Percentiles rank a stretch among this genome's conserved stretches.
Evolutionary conservation across 2,113 vertebrate species (phyloP).

Genomic region (Hemibagrus wyckioides): DNA sequence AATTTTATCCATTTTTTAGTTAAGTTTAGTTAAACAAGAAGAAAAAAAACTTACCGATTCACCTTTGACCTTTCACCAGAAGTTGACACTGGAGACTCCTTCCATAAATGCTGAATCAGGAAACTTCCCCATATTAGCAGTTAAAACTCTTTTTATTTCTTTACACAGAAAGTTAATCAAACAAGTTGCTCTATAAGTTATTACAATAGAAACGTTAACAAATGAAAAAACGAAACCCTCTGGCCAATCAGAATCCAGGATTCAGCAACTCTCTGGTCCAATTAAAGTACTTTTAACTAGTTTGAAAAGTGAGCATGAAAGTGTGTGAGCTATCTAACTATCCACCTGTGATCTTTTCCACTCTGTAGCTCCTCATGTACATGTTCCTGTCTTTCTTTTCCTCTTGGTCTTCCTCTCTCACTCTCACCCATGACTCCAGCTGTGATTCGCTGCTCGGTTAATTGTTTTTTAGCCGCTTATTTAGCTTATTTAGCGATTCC

Average conservation of each 20-base stretch:
- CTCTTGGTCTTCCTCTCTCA: neutral
- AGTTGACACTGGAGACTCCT: neutral
- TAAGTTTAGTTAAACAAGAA: too few species aligned
- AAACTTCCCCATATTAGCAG: neutral
- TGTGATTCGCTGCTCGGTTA: slow-evolving; percentile 17
- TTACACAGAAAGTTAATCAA: too few species aligned
- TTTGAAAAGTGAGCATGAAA: neutral
- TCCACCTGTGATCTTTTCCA: neutral
- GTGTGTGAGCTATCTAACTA: neutral
- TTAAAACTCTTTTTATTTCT: neutral
- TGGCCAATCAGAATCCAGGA: neutral
- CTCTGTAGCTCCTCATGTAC: neutral
- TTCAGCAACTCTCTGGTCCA: neutral
- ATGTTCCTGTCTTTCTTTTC: neutral
- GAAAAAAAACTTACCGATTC: neutral
- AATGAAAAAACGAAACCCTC: neutral
- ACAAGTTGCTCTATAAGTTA: neutral
- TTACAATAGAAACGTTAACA: neutral
- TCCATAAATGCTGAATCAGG: neutral
- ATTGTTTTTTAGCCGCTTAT: slow-evolving; percentile 47
- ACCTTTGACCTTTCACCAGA: neutral
- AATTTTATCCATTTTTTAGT: too few species aligned
- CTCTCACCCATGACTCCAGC: neutral
- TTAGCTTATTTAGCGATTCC: slow-evolving; percentile 30
- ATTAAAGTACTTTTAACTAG: neutral